Conservation (phyloP, 2,797 vertebrate genomes). For the Hephaestus fuliginosus region DNA sequence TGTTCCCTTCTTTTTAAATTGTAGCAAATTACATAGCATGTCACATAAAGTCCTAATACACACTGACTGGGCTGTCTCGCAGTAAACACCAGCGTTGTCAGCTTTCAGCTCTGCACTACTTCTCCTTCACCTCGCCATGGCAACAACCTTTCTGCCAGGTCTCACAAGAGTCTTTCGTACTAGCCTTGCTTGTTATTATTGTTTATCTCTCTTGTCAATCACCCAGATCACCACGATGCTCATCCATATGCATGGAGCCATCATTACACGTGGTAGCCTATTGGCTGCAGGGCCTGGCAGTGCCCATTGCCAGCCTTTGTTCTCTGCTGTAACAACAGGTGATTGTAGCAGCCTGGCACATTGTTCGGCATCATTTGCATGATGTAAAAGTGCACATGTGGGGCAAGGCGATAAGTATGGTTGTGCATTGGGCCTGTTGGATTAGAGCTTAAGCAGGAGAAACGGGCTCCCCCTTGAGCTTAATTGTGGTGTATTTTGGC, state of each 20-base stretch:
- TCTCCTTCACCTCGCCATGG: conserved; percentile 69
- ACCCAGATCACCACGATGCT: conserved; percentile 72
- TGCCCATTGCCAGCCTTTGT: conserved; percentile 79
- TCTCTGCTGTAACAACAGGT: conserved; percentile 83
- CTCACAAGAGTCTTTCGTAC: conserved; percentile 72
- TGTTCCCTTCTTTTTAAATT: conserved; percentile 15
- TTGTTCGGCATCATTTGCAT: conserved; percentile 81
- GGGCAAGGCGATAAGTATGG: conserved; percentile 81
- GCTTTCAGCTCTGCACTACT: conserved; percentile 52
- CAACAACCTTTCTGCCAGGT: conserved; percentile 78
- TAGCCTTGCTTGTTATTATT: conserved; percentile 86
- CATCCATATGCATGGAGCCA: conserved; percentile 85
- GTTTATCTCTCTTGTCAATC: conserved; percentile 89
- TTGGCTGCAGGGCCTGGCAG: conserved; percentile 78
- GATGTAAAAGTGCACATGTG: conserved; percentile 83
- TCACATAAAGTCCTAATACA: conserved; percentile 29
- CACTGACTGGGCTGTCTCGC: conserved; percentile 29
- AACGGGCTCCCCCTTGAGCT: conserved; percentile 74
- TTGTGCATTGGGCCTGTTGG: conserved; percentile 68
- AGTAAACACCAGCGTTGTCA: conserved; percentile 47
- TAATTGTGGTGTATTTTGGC: conserved; percentile 84
- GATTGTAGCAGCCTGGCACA: conserved; percentile 77
- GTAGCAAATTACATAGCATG: not conserved
- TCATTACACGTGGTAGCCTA: conserved; percentile 79
- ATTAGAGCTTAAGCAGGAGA: conserved; percentile 80